Conservation (phyloP, 2,113 vertebrate species). For the Cyphomyrus plagiostoma region DNA sequence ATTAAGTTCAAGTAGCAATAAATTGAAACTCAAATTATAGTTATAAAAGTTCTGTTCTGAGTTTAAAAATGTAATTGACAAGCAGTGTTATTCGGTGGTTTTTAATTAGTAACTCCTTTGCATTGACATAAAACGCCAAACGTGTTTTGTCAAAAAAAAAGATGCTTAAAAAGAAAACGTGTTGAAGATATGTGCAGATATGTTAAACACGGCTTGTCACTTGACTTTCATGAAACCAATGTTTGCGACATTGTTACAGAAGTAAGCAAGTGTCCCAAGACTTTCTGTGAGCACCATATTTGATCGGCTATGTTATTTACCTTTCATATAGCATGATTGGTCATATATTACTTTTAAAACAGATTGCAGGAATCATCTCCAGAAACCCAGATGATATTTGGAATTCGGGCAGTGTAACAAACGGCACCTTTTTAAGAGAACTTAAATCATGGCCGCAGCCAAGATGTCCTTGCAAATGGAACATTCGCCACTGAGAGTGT, state of each 20-base stretch:
- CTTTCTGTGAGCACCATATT: background rate
- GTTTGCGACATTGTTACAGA: background rate
- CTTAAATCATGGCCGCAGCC: background rate
- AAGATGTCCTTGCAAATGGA: background rate
- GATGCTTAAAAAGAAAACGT: background rate
- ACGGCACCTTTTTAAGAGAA: background rate
- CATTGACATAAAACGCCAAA: background rate
- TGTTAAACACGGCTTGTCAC: background rate
- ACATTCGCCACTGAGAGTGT: background rate
- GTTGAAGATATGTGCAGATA: background rate
- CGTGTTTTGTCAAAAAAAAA: background rate
- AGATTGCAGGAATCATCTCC: background rate
- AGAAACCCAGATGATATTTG: background rate
- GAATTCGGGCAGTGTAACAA: background rate
- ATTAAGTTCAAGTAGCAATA: background rate
- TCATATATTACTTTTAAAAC: background rate
- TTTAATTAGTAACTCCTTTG: background rate
- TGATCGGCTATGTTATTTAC: background rate
- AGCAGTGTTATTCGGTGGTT: background rate
- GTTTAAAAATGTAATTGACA: background rate
- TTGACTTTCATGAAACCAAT: background rate
- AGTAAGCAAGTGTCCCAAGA: background rate
- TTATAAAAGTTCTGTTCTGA: background rate
- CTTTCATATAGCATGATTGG: background rate
- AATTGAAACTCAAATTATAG: background rate